These are phyloP conservation scores for Platypus cylindrus DNA, from an alignment of 2,888 invertebrate species.

Conservation along the genomic window DNA sequence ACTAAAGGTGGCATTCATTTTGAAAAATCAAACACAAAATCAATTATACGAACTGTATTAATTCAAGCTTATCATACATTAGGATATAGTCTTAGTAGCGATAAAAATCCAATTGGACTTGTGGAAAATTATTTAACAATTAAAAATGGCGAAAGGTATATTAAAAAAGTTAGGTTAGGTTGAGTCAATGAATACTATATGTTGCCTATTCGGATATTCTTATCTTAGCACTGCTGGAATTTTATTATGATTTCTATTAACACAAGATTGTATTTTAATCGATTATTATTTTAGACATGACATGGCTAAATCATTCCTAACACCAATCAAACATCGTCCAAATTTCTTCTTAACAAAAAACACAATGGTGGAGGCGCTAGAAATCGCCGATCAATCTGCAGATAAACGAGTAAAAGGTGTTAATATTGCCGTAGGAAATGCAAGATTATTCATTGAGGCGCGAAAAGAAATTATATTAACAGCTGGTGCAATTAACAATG, in stretches of 20 bases:
- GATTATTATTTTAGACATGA: conserved; percentile 11
- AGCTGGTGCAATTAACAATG: conserved; percentile 50
- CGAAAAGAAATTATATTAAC: conserved; percentile 36
- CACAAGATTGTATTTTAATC: background rate
- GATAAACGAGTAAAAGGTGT: conserved; percentile 39
- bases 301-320: conserved; percentile 59
- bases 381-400: conserved; percentile 40
- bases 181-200: too few relatives aligned
- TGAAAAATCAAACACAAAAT: conserved; percentile 3
- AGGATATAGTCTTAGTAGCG: conserved; percentile 2
- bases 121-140: conserved; percentile 14
- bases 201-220: background rate
- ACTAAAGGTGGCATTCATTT: conserved; percentile 8
- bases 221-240: background rate
- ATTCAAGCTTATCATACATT: conserved; percentile 7
- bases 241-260: background rate
- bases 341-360: conserved; percentile 66
- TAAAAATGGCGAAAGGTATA: conserved; percentile 24
- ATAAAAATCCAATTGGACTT: conserved; percentile 12
- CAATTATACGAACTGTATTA: background rate
- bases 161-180: too few relatives aligned
- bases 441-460: conserved; percentile 15
- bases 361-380: conserved; percentile 55
- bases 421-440: conserved; percentile 16
- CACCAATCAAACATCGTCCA: conserved; percentile 56